Base-by-base conservation (phyloP, 2,113 vertebrate genomes). In the Sphaerodactylus townsendi region DNA sequence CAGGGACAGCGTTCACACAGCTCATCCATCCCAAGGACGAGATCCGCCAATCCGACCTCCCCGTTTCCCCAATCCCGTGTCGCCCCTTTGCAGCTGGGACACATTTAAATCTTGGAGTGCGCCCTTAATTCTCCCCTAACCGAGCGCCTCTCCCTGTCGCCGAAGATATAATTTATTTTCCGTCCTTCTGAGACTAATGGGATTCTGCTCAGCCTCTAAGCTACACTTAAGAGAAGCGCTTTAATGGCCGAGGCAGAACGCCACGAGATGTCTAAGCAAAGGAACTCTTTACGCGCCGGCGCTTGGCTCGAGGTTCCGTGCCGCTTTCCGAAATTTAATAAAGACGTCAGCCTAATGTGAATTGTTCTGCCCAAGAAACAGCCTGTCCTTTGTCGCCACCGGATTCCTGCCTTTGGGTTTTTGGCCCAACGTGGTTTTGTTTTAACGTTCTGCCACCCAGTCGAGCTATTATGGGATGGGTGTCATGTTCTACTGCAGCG, bases 341-440 rank as follows among this genome's bases (percentile, higher is more conserved):
- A 86, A 82, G 68, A 81, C 85, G 83, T 75, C 71, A 11, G 50
- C 81, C 53, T 71, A 62, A 86, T 72, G 77, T 75, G 73, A 66
- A 77, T 2, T 0, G 23, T 41, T 84, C 85, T 64, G 44, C 70
- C 10, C 25, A 77, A 87, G 59, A 76, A 78, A 68, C 30, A 46
- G 59, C 41, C 66, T 72, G 69, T 68, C 81, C 46, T 53, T 87
- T 87, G 81, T 82, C 86, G 86, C 78, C 30, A 46, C 76, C 6
- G 75, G 81, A 59, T 76, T 81, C 85, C 82, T 77, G 72, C 84
- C 72, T 86, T n/a, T 1, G 0, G 53, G 30, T 86, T 85, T 41
- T 69, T 39, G 28, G 50, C 71, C 66, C 53, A 7, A 0, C 69
- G 79, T 64, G 48, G 69, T 72, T n/a, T 50, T 5, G 14, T 44